phyloP scores from a whole-genome alignment of 1,140 invertebrate genomes.

The Cydia splendana region DNA sequence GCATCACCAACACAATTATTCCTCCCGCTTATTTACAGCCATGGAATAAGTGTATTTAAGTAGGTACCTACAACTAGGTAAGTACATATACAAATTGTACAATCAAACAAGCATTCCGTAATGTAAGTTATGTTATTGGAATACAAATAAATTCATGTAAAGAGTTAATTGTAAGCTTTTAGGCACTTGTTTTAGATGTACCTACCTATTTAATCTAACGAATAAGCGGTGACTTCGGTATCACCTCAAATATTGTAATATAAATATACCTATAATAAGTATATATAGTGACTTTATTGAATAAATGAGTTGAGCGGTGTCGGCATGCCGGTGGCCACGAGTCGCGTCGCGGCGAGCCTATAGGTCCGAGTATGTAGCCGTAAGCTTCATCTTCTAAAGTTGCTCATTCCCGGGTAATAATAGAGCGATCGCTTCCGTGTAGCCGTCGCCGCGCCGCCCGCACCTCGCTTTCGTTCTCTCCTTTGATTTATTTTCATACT shows the following conservation, averaged over 20 bases:
- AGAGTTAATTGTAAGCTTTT: not conserved
- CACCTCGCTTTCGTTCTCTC: constrained; percentile 29
- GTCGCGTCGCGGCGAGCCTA: not conserved
- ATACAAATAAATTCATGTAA: not conserved
- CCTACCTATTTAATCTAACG: not conserved
- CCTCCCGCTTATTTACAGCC: constrained; percentile 34
- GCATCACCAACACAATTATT: constrained; percentile 48
- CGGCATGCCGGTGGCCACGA: not conserved
- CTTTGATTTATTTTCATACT: constrained; percentile 31
- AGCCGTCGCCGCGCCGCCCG: constrained; percentile 11
- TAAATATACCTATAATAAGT: no score
- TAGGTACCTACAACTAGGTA: not conserved
- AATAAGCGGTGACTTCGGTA: no score
- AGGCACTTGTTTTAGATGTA: not conserved
- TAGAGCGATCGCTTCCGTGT: constrained; percentile 30
- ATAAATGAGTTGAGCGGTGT: not conserved
- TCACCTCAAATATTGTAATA: no score
- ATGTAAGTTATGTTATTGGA: not conserved
- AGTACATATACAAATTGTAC: not conserved
- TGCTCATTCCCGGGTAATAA: constrained; percentile 32
- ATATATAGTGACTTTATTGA: not conserved
- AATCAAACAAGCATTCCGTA: not conserved
- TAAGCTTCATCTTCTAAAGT: constrained; percentile 24
- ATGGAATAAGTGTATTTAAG: not conserved
- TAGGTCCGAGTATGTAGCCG: constrained; percentile 1